These are phyloP conservation scores for Orchestes rusci DNA, from an alignment of 2,888 invertebrate species.

Conservation along the genomic window DNA sequence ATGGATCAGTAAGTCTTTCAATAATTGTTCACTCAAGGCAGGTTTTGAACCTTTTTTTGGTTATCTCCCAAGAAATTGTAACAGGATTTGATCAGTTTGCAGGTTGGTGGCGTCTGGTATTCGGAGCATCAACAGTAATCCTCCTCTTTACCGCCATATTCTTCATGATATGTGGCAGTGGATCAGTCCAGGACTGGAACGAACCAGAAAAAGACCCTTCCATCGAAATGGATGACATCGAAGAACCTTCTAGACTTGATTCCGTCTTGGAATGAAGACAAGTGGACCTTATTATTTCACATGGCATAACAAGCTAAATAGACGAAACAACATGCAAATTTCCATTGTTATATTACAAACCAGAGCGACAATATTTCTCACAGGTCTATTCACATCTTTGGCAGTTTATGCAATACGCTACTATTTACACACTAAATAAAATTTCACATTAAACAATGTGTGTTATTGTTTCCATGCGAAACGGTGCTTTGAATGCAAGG, in stretches of 20 bases:
- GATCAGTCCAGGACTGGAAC: constrained; percentile 54
- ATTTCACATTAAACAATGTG: no score
- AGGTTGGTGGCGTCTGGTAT: constrained; percentile 53
- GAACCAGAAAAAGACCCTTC: constrained; percentile 35
- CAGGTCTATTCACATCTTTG: constrained; percentile 34
- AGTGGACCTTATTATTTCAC: background rate
- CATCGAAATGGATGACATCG: constrained; percentile 36
- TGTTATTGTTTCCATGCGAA: no score
- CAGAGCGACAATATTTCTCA: constrained; percentile 25
- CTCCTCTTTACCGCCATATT: constrained; percentile 50
- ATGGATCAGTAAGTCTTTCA: constrained; percentile 47
- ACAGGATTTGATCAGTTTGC: constrained; percentile 44
- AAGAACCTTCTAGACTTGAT: constrained; percentile 40
- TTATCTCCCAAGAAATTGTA: constrained; percentile 1
- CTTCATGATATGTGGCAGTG: constrained; percentile 52
- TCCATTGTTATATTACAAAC: constrained; percentile 25
- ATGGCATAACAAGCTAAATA: constrained; percentile 5
- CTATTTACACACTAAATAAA: constrained; percentile 22
- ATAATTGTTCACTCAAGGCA: no score
- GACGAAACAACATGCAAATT: constrained; percentile 19
- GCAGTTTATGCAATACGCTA: constrained; percentile 34
- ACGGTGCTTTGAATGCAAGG: no score
- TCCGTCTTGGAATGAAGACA: constrained; percentile 38
- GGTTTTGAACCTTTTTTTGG: no score
- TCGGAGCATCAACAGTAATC: constrained; percentile 52